Conservation (phyloP, 2,113 vertebrate genomes). For the Bucco capensis region DNA sequence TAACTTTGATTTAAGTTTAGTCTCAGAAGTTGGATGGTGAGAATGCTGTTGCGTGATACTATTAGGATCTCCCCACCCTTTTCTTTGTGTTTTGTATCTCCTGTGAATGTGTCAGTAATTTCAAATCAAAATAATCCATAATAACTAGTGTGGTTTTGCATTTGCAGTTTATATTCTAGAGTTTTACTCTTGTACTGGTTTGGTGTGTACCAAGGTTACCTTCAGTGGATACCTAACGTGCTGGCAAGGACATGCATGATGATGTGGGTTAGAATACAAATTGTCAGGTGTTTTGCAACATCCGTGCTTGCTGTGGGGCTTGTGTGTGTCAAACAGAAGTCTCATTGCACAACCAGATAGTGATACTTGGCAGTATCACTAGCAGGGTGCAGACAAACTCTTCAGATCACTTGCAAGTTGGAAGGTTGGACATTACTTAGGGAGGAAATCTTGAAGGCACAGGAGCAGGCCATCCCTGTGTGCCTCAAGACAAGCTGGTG, state of each 20-base stretch:
- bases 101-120: not conserved
- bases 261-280: not conserved
- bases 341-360: not conserved
- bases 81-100: not conserved
- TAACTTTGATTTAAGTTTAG: not conserved
- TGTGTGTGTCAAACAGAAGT: constrained; percentile 1
- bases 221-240: not conserved
- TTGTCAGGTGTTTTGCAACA: not conserved
- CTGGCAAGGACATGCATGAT: not conserved
- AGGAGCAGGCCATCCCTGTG: too few relatives aligned
- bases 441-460: too few relatives aligned
- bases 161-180: not conserved
- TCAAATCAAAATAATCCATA: not conserved
- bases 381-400: not conserved
- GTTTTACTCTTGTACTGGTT: not conserved
- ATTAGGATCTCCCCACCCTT: not conserved
- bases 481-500: too few relatives aligned
- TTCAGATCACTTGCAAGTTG: constrained; percentile 8
- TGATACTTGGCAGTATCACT: constrained; percentile 3
- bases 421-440: too few relatives aligned
- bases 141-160: not conserved
- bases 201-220: not conserved
- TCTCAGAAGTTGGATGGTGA: not conserved
- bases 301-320: not conserved
- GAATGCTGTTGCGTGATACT: not conserved